These are phyloP conservation scores for Scalopus aquaticus DNA, from an alignment of 2,113 vertebrate genomes.

Conservation along the genomic window DNA sequence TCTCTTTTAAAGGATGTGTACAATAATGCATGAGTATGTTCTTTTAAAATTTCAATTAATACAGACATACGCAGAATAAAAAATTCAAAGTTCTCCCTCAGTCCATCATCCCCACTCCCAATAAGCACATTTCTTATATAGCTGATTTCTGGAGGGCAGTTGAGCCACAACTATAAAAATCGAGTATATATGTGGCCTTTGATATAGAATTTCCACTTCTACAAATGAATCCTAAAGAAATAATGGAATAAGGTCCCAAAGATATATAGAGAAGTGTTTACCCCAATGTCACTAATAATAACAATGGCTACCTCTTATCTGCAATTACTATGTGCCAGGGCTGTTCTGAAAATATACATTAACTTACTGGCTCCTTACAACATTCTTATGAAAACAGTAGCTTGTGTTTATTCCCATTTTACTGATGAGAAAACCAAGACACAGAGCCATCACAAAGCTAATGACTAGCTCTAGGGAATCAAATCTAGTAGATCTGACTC, in stretches of 20 bases:
- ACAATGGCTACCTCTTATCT: not conserved
- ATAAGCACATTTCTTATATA: not conserved
- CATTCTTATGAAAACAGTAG: not conserved
- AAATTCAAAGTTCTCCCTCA: not conserved
- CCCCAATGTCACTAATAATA: not conserved
- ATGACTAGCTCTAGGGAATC: not conserved
- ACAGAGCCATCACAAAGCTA: not conserved
- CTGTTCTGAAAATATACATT: not conserved
- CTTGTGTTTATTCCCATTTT: not conserved
- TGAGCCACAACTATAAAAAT: not conserved
- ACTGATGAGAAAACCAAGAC: not conserved
- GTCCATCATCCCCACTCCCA: not conserved
- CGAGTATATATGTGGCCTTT: not conserved
- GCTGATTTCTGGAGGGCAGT: constrained; percentile 16
- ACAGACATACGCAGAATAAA: not conserved
- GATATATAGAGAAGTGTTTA: not conserved
- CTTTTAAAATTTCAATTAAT: not conserved
- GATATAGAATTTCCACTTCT: not conserved
- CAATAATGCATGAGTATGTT: not conserved
- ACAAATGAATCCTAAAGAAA: constrained; percentile 15
- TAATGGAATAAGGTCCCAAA: not conserved
- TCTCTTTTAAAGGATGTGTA: not conserved
- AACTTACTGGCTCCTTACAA: not conserved
- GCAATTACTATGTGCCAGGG: not conserved
- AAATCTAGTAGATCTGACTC: not conserved